Conservation (phyloP, 2,113 vertebrate species). For the Glaucidium brasilianum region DNA sequence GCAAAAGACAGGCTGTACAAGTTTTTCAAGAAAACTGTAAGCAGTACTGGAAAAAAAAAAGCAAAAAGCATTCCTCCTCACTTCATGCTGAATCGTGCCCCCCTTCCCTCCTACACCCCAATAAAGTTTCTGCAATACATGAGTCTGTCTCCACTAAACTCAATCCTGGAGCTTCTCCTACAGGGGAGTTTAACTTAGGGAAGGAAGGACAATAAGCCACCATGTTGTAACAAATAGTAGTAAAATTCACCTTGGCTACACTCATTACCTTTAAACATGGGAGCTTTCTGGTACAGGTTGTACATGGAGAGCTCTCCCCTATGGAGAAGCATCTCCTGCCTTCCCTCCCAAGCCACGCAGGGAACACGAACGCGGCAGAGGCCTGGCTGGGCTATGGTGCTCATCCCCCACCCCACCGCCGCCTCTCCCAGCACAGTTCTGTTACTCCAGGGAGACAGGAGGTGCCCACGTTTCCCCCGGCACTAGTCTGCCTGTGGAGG, state of each 20-base stretch:
- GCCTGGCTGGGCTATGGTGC: not conserved
- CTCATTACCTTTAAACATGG: not conserved
- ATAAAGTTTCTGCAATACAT: not conserved
- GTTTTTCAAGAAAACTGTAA: not conserved
- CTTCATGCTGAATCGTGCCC: not conserved
- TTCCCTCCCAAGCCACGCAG: not conserved
- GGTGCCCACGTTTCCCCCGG: not conserved
- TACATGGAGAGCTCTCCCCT: not conserved
- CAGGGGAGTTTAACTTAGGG: not conserved
- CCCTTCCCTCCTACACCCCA: accelerated
- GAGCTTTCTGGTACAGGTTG: not conserved
- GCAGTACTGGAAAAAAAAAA: too few species aligned
- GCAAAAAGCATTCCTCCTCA: not conserved
- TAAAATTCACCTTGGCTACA: not conserved
- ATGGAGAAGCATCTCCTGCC: accelerated
- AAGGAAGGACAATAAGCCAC: not conserved
- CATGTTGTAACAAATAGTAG: not conserved
- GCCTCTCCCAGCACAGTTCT: accelerated
- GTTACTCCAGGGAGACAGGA: not conserved
- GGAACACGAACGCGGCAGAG: not conserved
- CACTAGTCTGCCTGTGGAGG: accelerated
- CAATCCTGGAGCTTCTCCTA: not conserved
- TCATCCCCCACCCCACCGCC: not conserved
- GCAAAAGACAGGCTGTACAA: not conserved
- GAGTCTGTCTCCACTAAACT: not conserved